These are phyloP conservation scores for Ephydatia muelleri DNA, from an alignment of 37 sponge, comb jelly and placozoan species.

Conservation along the genomic window DNA sequence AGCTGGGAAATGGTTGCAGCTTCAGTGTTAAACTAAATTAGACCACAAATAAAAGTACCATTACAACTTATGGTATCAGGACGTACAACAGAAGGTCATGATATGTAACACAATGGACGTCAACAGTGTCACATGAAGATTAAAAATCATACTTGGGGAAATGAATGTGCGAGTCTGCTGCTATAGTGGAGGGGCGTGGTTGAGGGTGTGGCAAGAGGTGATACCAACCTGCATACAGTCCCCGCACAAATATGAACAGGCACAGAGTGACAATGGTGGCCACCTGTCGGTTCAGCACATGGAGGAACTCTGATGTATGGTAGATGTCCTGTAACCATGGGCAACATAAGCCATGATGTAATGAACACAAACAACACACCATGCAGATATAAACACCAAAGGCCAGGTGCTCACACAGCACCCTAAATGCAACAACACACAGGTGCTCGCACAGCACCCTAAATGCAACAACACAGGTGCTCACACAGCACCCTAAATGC, in stretches of 20 bases:
- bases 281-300: slow-evolving; percentile 54
- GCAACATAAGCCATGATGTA: not conserved
- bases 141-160: no score
- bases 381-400: no score
- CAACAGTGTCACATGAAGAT: no score
- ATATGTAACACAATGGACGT: not conserved
- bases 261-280: slow-evolving; percentile 43
- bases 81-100: not conserved
- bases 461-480: no score
- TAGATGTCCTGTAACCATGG: slow-evolving; percentile 31
- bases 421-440: no score
- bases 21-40: no score
- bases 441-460: no score
- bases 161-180: no score
- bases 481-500: not conserved
- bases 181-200: no score
- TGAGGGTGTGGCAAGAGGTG: slow-evolving; percentile 4
- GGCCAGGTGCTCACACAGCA: slow-evolving; percentile 2
- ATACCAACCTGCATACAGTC: not conserved
- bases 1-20: no score
- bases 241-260: slow-evolving; percentile 54
- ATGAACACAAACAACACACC: not conserved
- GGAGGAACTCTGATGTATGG: slow-evolving; percentile 42
- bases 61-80: no score
- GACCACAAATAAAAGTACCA: no score